Evolutionary conservation across 2,113 vertebrate genomes (phyloP).

Genomic region (Pollimyrus isidori): DNA sequence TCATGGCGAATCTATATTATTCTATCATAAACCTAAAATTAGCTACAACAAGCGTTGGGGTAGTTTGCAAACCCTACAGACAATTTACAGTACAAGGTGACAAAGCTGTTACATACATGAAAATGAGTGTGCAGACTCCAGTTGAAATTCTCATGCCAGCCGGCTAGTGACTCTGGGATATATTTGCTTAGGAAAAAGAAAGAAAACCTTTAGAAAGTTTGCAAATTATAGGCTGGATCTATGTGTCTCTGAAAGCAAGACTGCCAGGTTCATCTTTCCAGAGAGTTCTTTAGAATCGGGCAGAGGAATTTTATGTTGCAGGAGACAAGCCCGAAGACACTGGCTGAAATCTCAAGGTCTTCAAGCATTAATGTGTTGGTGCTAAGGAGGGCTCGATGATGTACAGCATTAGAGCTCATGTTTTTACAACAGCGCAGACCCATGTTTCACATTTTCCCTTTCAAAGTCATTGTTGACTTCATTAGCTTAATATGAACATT

Average conservation of each 20-base stretch:
- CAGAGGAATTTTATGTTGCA: slow-evolving; percentile 10
- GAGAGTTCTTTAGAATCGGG: not conserved
- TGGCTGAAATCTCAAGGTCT: not conserved
- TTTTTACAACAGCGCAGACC: not conserved
- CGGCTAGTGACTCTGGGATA: not conserved
- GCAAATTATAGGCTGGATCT: not conserved
- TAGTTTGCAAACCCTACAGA: not conserved
- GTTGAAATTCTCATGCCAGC: not conserved
- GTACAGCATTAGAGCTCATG: not conserved
- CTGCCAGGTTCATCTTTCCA: slow-evolving; percentile 12
- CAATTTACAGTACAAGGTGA: not conserved
- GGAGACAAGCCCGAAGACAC: slow-evolving; percentile 15
- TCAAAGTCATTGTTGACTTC: not conserved
- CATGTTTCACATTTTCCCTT: not conserved
- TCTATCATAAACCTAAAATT: not conserved
- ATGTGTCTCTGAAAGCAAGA: not conserved
- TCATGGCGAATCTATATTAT: not conserved
- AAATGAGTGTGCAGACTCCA: not conserved
- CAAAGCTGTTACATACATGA: not conserved
- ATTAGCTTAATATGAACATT: not conserved
- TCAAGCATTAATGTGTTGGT: not conserved
- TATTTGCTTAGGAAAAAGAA: not conserved
- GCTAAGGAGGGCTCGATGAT: not conserved
- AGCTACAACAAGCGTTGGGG: not conserved
- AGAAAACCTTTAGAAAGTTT: not conserved